Evolutionary conservation across 2,888 invertebrate species (phyloP).

Genomic region (Phragmatobia fuliginosa): DNA sequence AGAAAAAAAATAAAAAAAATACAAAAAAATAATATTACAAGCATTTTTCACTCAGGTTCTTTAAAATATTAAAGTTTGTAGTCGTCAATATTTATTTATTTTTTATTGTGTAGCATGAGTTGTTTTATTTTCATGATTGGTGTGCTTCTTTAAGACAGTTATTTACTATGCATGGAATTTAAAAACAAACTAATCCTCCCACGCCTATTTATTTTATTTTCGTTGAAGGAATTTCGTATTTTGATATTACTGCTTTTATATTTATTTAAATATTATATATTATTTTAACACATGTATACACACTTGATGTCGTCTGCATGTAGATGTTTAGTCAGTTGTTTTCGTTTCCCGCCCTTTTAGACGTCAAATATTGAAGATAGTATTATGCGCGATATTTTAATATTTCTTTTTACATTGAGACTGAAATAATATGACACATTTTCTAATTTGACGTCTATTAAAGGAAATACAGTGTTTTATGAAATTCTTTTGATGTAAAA

Average conservation of each 20-base stretch:
- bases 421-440: background rate
- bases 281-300: constrained; percentile 5
- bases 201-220: constrained; percentile 24
- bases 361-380: constrained; percentile 9
- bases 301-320: constrained; percentile 40
- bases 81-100: constrained; percentile 52
- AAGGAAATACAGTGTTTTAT: background rate
- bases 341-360: constrained; percentile 2
- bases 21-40: constrained; percentile 59
- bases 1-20: constrained; percentile 70
- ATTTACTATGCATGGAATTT: constrained; percentile 29
- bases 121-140: constrained; percentile 23
- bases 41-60: constrained; percentile 76
- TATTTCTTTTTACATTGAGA: background rate
- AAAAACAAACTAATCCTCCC: background rate
- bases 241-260: constrained; percentile 23
- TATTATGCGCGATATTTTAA: background rate
- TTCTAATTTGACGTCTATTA: constrained; percentile 2
- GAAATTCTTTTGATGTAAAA: background rate
- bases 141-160: constrained; percentile 2
- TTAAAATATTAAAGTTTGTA: constrained; percentile 74
- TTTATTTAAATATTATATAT: constrained; percentile 1
- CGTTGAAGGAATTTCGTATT: constrained; percentile 45
- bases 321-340: background rate
- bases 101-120: constrained; percentile 47